Conservation (phyloP, 1,140 invertebrate species). For the Magallana ariakensis region DNA sequence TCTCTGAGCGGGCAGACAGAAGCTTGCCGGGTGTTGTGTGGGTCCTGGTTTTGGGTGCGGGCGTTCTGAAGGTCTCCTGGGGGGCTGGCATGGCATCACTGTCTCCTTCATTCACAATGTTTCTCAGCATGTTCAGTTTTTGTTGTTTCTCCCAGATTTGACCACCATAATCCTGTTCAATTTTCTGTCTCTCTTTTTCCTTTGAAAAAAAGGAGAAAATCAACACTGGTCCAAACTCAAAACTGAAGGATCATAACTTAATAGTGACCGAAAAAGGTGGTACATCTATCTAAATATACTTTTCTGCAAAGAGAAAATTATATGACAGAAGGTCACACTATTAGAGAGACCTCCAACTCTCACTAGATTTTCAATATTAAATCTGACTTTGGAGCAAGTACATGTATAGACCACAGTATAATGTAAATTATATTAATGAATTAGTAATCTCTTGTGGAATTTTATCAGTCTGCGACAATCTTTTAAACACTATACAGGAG, state of each 20-base stretch:
- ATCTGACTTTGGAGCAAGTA: too few species aligned
- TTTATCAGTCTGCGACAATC: too few species aligned
- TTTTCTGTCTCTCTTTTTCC: slow-evolving; percentile 72
- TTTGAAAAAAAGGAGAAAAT: slow-evolving; percentile 48
- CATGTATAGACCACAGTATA: too few species aligned
- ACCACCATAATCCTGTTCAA: slow-evolving; percentile 68
- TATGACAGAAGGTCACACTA: too few species aligned
- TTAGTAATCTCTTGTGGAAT: too few species aligned
- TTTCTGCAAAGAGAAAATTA: too few species aligned
- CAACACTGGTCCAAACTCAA: neutral
- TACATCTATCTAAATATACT: too few species aligned
- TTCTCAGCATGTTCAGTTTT: slow-evolving; percentile 72
- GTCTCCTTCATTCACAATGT: slow-evolving; percentile 69
- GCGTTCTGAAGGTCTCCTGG: slow-evolving; percentile 57
- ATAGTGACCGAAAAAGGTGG: too few species aligned
- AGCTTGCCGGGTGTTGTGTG: slow-evolving; percentile 72
- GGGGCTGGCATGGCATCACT: slow-evolving; percentile 43
- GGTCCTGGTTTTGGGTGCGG: slow-evolving; percentile 70
- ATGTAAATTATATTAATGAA: too few species aligned
- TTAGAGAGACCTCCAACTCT: too few species aligned
- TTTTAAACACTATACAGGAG: neutral
- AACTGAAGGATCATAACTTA: too few species aligned
- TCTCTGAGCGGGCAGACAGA: slow-evolving; percentile 67
- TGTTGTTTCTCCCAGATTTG: slow-evolving; percentile 72
- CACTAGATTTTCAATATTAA: too few species aligned